Percentiles rank a stretch among this genome's conserved stretches.
phyloP scores from a whole-genome alignment of 2,888 invertebrate genomes.

The Azorinus chamasolen region DNA sequence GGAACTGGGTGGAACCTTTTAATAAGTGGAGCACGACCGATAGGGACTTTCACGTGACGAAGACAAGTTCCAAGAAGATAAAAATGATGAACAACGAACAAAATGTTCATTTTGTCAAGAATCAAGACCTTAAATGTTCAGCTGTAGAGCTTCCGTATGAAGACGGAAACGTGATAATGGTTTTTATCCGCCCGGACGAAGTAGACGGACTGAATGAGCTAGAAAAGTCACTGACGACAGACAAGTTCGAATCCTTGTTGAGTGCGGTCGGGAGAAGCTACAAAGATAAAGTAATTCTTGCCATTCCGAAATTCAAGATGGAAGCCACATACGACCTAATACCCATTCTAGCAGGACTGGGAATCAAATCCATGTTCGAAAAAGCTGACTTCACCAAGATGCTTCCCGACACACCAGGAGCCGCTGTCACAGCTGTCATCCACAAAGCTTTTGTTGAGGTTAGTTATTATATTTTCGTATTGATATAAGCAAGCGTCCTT shows the following conservation, averaged over 20 bases:
- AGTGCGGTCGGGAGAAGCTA: no score
- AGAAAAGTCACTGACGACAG: constrained; percentile 17
- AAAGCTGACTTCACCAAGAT: constrained; percentile 47
- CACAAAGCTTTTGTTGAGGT: constrained; percentile 54
- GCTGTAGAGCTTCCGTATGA: constrained; percentile 91
- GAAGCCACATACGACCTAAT: constrained; percentile 50
- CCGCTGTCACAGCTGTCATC: constrained; percentile 31
- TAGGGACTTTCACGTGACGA: constrained; percentile 88
- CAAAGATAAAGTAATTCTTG: not conserved
- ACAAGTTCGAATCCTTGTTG: no score
- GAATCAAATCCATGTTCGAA: constrained; percentile 69
- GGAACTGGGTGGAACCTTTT: constrained; percentile 80
- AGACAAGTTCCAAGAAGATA: no score
- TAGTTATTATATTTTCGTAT: no score
- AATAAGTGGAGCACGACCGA: constrained; percentile 83
- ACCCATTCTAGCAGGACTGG: constrained; percentile 57
- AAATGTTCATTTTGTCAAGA: constrained; percentile 87
- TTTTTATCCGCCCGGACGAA: constrained; percentile 47
- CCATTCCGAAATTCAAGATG: constrained; percentile 69
- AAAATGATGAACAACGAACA: no score
- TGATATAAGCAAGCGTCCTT: no score
- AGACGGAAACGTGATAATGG: constrained; percentile 38
- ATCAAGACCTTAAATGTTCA: constrained; percentile 88
- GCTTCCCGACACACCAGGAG: constrained; percentile 18
- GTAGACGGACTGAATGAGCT: constrained; percentile 40